Evolutionary conservation across 2,113 vertebrate species (phyloP), one percentile per base, ranked within the genome.

Genomic region (Otus sunia): DNA sequence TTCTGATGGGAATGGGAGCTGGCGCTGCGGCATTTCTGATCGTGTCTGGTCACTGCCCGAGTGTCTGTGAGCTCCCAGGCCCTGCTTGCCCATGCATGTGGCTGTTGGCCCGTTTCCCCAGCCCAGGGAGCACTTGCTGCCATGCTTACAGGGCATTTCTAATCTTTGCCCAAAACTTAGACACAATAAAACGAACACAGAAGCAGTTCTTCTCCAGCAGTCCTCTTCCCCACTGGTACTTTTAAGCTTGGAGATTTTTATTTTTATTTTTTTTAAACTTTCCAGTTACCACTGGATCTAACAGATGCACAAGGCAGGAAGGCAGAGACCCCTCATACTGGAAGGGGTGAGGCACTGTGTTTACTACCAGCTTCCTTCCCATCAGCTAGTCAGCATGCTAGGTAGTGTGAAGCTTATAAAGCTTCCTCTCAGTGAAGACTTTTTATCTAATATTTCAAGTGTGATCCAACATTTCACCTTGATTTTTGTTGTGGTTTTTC

Each of bases 41-140:
- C 0, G 0, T 45, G 36, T 11, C 88, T 86, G 56, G 21, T 74
- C 2, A 1, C 56, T 87, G 36, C 37, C 32, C 14, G 32, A 77
- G 47, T 49, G 71, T 56, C 26, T 0, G 0, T 1, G 10, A 72
- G 43, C 52, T 91, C 52, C 68, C 73, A 63, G 41, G 20, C 29
- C 15, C 4, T 12, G 25, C 27, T 58, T 78, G 36, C 17, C 32
- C 0, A 0, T 78, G 49, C 2, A 1, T 56, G 72, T 74, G 63
- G 10, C 76, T 86, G 52, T 55, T 77, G 75, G 45, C 47, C 20
- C 52, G 9, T 67, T 92, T 56, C 43, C 12, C 20, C 41, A 56
- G 53, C 63, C 67, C 0, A 0, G 15, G 30, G 13, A 80, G 41
- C 20, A n/a, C n/a, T 81, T 67, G 52, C 56, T 87, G 43, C 56